phyloP scores from a whole-genome alignment of 2,113 vertebrate genomes.

The Eonycteris spelaea region DNA sequence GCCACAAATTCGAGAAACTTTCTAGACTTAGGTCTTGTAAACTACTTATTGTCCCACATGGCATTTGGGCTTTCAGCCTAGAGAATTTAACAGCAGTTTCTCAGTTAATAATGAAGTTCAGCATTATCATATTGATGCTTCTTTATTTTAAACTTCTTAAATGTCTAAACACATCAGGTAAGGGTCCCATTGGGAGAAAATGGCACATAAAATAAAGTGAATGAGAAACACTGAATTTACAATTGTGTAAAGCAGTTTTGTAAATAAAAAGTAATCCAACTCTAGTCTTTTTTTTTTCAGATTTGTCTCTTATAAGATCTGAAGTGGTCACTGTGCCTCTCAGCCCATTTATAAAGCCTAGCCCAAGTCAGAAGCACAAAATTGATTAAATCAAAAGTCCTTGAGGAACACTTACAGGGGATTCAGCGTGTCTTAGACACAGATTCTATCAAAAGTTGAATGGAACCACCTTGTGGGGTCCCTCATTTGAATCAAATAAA shows the following conservation, averaged over 20 bases:
- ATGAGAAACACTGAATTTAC: background rate
- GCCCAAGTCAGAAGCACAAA: background rate
- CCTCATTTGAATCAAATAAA: background rate
- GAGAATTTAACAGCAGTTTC: background rate
- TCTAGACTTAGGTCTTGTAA: background rate
- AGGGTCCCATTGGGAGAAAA: background rate
- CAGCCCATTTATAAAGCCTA: background rate
- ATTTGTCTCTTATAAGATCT: background rate
- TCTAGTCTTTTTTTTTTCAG: too few relatives aligned
- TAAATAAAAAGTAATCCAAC: background rate
- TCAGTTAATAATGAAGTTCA: background rate
- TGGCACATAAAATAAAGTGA: background rate
- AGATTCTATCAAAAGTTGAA: background rate
- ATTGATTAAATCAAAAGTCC: background rate
- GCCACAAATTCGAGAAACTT: background rate
- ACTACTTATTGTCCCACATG: background rate
- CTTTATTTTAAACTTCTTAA: background rate
- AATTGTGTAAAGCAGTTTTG: background rate
- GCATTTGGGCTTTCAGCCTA: background rate
- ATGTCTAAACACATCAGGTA: background rate
- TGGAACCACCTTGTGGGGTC: background rate
- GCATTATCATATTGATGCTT: background rate
- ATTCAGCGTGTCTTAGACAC: background rate
- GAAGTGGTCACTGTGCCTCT: background rate
- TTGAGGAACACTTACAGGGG: background rate